Evolutionary conservation across 2,888 invertebrate genomes (phyloP), one percentile per base, ranked within the genome.

Genomic region (Tenthredo distinguenda): DNA sequence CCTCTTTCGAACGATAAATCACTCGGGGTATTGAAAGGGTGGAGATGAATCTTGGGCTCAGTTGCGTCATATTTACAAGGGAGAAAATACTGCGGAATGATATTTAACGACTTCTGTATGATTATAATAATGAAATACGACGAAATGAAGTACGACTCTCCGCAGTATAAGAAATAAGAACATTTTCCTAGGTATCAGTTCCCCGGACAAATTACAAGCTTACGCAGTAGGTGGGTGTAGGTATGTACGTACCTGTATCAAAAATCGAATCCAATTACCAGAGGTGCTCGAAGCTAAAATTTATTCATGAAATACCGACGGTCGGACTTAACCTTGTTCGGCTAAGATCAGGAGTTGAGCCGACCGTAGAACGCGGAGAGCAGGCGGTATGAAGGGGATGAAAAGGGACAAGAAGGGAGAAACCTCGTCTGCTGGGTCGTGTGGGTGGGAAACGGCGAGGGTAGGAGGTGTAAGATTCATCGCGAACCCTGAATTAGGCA

Each of bases 331-430:
- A 83, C 83, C 83, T 68, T 68, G 83, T 83, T 83, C 83, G 47
- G 68, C 68, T 83, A 83, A 83, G 83, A 83, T 83, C 83, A 83
- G 83, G 83, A 65, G 83, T 83, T 83, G 71, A 83, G 83, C 83
- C 83, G 68, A 83, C 43, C 68, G 26, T 43, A 68, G 65, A 43
- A 34, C 10, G 15, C 37, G 21, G 62, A 31, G 50, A n/a, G 72
- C 62, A 72, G 76, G 83, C 62, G 26, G 62, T 26, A 62, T 12
- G 62, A 62, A 62, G 62, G 62, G 62, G 26, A 62, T 62, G 62
- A 2, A 37, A 31, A 65, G 85, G 85, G 82, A 79, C 31, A 47
- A 31, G 55, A 15, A 55, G 62, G 50, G 83, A 55, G 12, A 55
- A 50, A 47, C 72, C 65, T 74, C 74, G 26, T 84, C 84, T 81